Evolutionary conservation across 1,140 invertebrate species (phyloP).

Genomic region (Eciton burchellii): DNA sequence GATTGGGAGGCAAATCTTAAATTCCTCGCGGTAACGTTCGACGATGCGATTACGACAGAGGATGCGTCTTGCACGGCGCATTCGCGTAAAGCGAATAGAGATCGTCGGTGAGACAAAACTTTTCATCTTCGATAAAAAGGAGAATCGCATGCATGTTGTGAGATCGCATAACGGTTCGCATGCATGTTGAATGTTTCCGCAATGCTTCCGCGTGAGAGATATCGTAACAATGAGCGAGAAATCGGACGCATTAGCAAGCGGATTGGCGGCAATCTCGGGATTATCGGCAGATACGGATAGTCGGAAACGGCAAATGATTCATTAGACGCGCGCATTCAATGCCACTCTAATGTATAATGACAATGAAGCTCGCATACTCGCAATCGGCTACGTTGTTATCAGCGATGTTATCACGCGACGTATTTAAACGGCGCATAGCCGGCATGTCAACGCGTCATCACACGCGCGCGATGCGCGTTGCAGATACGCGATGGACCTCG

Average conservation of each 20-base stretch:
- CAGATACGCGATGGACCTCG: slow-evolving; percentile 1
- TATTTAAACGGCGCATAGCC: slow-evolving; percentile 38
- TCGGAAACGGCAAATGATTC: slow-evolving; percentile 52
- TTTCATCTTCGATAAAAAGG: no score
- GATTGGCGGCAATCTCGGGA: background rate
- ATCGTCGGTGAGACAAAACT: background rate
- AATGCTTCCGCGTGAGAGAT: background rate
- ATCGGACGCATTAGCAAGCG: slow-evolving; percentile 13
- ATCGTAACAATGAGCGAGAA: background rate
- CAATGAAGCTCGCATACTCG: slow-evolving; percentile 6
- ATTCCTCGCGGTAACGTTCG: background rate
- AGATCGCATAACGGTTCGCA: background rate
- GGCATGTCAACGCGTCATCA: background rate
- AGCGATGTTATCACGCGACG: slow-evolving; percentile 44
- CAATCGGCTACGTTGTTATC: slow-evolving; percentile 37
- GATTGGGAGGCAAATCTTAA: background rate
- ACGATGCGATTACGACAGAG: background rate
- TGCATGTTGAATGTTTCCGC: background rate
- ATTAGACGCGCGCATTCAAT: slow-evolving; percentile 38
- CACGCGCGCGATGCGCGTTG: background rate
- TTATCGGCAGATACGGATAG: slow-evolving; percentile 65
- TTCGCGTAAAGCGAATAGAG: slow-evolving; percentile 2
- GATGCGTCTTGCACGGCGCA: background rate
- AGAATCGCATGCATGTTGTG: background rate
- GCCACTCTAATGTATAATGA: slow-evolving; percentile 25